These are phyloP conservation scores for Drosophila repleta DNA, from an alignment of 1,140 invertebrate genomes.

Conservation along the genomic window DNA sequence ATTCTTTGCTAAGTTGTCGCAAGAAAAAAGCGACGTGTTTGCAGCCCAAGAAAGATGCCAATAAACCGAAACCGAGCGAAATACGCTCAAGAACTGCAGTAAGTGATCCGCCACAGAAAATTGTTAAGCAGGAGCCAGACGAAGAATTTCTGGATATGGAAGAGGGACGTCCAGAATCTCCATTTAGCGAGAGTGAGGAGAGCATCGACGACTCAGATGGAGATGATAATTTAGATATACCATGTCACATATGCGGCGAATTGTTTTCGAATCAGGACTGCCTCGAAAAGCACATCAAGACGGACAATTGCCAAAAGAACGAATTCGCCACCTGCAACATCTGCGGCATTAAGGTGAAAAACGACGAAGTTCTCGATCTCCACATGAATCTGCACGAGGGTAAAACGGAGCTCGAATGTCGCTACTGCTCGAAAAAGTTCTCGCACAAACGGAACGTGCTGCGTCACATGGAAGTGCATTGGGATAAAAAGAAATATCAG, in stretches of 20 bases:
- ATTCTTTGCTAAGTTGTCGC: constrained; percentile 55
- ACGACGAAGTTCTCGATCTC: constrained; percentile 77
- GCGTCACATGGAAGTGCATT: constrained; percentile 79
- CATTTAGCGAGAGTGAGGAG: constrained; percentile 53
- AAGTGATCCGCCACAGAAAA: constrained; percentile 7
- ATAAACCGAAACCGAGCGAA: constrained; percentile 29
- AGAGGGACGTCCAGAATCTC: constrained; percentile 44
- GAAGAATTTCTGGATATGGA: constrained; percentile 35
- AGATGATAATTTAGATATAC: constrained; percentile 49
- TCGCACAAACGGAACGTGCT: constrained; percentile 75
- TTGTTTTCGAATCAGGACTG: constrained; percentile 63
- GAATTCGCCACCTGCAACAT: constrained; percentile 64
- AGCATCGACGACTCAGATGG: constrained; percentile 50
- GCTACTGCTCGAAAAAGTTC: constrained; percentile 75
- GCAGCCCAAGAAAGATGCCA: constrained; percentile 21
- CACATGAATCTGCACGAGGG: constrained; percentile 81
- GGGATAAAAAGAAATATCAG: constrained; percentile 82
- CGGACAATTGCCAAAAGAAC: constrained; percentile 64
- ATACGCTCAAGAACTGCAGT: neutral
- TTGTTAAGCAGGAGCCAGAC: constrained; percentile 11
- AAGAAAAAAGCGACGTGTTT: constrained; percentile 32
- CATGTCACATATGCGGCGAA: constrained; percentile 69
- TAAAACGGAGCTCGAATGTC: constrained; percentile 76
- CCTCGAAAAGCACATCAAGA: constrained; percentile 63
- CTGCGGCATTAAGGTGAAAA: constrained; percentile 66